Evolutionary conservation across 2,888 invertebrate genomes (phyloP).

Genomic region (Imbricaverruca yamaguchii): DNA sequence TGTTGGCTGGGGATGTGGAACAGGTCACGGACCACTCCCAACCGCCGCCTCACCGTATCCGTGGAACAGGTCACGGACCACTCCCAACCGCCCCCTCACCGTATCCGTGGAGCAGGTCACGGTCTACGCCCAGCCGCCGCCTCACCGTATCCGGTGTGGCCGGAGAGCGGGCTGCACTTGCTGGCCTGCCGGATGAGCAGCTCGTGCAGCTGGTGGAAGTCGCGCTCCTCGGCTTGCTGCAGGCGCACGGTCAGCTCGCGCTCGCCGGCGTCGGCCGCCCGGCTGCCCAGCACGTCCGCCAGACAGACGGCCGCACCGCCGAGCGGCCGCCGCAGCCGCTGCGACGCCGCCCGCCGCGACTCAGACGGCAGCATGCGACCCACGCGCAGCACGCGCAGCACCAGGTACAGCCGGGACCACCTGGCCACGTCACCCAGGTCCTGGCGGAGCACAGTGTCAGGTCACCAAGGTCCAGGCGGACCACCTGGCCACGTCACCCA

Average conservation of each 20-base stretch:
- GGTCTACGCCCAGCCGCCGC: too few relatives aligned
- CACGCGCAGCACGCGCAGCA: slow-evolving; percentile 82
- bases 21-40: too few relatives aligned
- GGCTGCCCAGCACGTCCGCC: slow-evolving; percentile 47
- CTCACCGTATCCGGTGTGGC: slow-evolving; percentile 72
- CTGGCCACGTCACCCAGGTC: slow-evolving; percentile 77
- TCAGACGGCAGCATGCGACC: slow-evolving; percentile 56
- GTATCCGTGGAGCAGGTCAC: too few relatives aligned
- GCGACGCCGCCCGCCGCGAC: background rate
- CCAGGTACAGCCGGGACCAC: slow-evolving; percentile 73
- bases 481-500: slow-evolving; percentile 60
- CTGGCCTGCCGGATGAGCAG: slow-evolving; percentile 58
- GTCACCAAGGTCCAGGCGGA: background rate
- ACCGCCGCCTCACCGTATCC: too few relatives aligned
- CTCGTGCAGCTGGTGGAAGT: slow-evolving; percentile 86
- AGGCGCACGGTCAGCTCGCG: slow-evolving; percentile 53
- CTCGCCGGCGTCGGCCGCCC: slow-evolving; percentile 6
- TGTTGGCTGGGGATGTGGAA: too few relatives aligned
- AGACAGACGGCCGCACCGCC: slow-evolving; percentile 77
- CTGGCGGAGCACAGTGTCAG: slow-evolving; percentile 42
- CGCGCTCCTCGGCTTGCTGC: slow-evolving; percentile 54
- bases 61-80: too few relatives aligned
- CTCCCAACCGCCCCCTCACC: too few relatives aligned
- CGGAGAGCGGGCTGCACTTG: slow-evolving; percentile 72
- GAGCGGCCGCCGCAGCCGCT: slow-evolving; percentile 52